Percentiles rank a stretch among this genome's conserved stretches.
phyloP scores from a whole-genome alignment of 2,797 vertebrate species.

The Yasuhikotakia modesta region DNA sequence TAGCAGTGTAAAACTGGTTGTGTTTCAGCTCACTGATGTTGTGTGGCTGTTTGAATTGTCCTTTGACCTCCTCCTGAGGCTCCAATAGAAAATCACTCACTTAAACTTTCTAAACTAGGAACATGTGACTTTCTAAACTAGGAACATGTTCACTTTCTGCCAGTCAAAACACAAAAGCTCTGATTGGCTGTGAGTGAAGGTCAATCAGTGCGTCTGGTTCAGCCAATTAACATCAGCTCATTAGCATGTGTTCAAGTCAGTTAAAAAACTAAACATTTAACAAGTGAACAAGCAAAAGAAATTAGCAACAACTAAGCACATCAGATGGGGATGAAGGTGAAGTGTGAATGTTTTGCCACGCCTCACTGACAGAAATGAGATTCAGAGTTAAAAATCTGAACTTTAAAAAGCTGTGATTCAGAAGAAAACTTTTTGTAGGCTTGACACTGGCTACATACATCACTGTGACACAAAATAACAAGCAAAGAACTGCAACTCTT shows the following conservation, averaged over 20 bases:
- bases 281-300: constrained; percentile 40
- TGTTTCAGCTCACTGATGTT: constrained; percentile 5
- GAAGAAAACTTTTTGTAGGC: constrained; percentile 85
- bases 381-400: constrained; percentile 51
- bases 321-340: constrained; percentile 54
- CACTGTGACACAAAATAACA: constrained; percentile 84
- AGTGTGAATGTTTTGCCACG: constrained; percentile 48
- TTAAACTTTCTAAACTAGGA: constrained; percentile 34
- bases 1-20: constrained; percentile 15
- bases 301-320: constrained; percentile 53
- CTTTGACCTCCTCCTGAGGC: constrained; percentile 28
- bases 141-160: constrained; percentile 23
- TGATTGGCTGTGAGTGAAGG: constrained; percentile 12
- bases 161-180: constrained; percentile 27
- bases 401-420: constrained; percentile 73
- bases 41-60: constrained; percentile 27
- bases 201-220: constrained; percentile 44
- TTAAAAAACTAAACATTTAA: constrained; percentile 64
- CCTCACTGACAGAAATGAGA: constrained; percentile 21
- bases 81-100: constrained; percentile 12
- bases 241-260: constrained; percentile 71
- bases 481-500: constrained; percentile 81
- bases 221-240: constrained; percentile 61
- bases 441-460: constrained; percentile 83
- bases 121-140: constrained; percentile 34